These are phyloP conservation scores for Bombus impatiens DNA, from an alignment of 1,140 invertebrate genomes.

Conservation along the genomic window DNA sequence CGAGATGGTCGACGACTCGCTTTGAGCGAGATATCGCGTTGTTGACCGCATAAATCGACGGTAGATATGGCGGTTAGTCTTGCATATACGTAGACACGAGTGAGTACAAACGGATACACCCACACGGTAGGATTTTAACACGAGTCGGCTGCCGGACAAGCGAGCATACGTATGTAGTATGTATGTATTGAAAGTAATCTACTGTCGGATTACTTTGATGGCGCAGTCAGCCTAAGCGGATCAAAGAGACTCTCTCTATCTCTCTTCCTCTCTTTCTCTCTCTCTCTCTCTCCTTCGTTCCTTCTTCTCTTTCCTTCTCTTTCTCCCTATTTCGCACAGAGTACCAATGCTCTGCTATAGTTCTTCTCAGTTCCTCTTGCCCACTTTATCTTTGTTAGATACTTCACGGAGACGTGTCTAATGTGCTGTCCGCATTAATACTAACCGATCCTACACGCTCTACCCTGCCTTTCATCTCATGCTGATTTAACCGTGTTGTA, in stretches of 20 bases:
- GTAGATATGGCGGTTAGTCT: conserved; percentile 55
- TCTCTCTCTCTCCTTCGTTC: neutral
- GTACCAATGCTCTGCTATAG: neutral
- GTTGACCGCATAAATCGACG: conserved; percentile 64
- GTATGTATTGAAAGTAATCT: conserved; percentile 68
- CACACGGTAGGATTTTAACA: conserved; percentile 42
- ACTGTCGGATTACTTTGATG: conserved; percentile 72
- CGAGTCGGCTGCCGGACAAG: conserved; percentile 45
- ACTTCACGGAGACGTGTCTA: conserved; percentile 61
- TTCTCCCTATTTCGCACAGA: neutral
- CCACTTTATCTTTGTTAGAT: conserved; percentile 28
- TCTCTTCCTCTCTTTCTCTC: conserved; percentile 9
- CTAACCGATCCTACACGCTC: conserved; percentile 57
- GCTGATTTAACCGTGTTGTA: conserved; percentile 66
- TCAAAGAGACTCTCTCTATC: conserved; percentile 56
- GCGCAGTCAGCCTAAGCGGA: conserved; percentile 65
- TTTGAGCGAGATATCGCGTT: conserved; percentile 67
- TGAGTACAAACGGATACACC: conserved; percentile 37
- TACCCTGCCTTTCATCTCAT: conserved; percentile 65
- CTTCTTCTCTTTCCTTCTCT: too few relatives aligned
- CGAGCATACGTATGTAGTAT: conserved; percentile 49
- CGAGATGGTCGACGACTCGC: conserved; percentile 57
- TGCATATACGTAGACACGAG: conserved; percentile 29
- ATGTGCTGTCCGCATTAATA: conserved; percentile 64
- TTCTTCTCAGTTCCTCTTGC: neutral